Conservation (phyloP, 2,113 vertebrate genomes). For the Pterocles burchelli region DNA sequence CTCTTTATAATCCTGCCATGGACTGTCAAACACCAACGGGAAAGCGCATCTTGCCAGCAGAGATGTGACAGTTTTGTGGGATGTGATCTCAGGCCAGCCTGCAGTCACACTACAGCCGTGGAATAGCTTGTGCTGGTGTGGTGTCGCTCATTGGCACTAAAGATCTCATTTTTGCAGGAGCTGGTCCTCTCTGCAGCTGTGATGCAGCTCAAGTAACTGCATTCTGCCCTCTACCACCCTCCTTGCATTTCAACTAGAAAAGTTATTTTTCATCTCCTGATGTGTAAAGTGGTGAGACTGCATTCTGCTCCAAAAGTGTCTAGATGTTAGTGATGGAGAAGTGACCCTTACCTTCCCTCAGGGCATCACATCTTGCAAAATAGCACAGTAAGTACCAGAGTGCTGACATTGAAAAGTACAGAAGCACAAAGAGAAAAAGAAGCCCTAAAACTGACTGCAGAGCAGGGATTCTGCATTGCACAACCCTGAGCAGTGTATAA, state of each 20-base stretch:
- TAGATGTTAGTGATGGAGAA: not conserved
- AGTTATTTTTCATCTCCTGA: not conserved
- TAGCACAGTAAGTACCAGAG: not conserved
- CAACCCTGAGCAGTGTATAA: not conserved
- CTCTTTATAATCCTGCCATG: slow-evolving; percentile 30
- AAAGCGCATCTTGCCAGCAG: not conserved
- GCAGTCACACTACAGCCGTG: not conserved
- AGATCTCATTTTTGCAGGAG: not conserved
- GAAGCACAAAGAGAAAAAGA: not conserved
- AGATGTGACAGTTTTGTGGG: not conserved
- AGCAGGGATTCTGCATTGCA: slow-evolving; percentile 44
- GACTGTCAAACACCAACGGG: not conserved
- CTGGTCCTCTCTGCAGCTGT: not conserved
- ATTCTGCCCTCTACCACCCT: not conserved
- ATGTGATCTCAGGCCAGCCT: not conserved
- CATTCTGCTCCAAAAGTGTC: not conserved
- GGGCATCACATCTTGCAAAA: not conserved
- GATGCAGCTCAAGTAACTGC: not conserved
- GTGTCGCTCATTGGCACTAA: not conserved
- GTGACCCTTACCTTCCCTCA: not conserved
- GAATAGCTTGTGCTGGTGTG: not conserved
- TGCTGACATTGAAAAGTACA: not conserved
- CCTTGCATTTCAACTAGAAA: not conserved
- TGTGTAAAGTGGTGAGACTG: not conserved
- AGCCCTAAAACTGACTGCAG: slow-evolving; percentile 26